phyloP scores from a whole-genome alignment of 2,888 invertebrate genomes.

The Dolomedes plantarius region DNA sequence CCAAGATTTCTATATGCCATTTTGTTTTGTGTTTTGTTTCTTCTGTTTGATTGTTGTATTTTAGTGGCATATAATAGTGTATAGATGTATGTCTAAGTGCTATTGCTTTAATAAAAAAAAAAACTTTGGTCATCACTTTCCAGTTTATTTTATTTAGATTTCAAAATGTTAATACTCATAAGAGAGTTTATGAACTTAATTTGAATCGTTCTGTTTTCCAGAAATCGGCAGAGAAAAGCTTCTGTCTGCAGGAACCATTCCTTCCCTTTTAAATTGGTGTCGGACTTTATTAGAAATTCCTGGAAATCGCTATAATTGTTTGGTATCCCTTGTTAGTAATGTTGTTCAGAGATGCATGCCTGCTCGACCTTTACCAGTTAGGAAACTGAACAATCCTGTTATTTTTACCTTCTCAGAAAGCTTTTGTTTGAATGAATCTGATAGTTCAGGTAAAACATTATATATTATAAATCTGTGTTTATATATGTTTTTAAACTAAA shows the following conservation, averaged over 20 bases:
- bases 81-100: no score
- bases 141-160: no score
- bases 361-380: conserved; percentile 59
- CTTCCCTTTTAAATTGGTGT: conserved; percentile 56
- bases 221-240: conserved; percentile 63
- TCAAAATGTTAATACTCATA: no score
- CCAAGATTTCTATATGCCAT: no score
- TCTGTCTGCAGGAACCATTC: conserved; percentile 41
- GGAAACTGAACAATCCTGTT: conserved; percentile 59
- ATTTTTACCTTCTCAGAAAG: conserved; percentile 59
- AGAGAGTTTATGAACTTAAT: no score
- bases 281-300: conserved; percentile 39
- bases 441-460: conserved; percentile 45
- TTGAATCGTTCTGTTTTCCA: conserved; percentile 23
- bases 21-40: no score
- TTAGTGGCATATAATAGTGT: no score
- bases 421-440: conserved; percentile 50
- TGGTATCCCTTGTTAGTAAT: conserved; percentile 82
- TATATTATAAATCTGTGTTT: no score
- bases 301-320: conserved; percentile 79
- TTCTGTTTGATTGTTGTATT: no score
- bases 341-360: conserved; percentile 84
- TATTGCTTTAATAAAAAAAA: no score
- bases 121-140: no score
- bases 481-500: no score